Evolutionary conservation across 2,113 vertebrate genomes (phyloP).

Genomic region (Xiphorhynchus elegans): DNA sequence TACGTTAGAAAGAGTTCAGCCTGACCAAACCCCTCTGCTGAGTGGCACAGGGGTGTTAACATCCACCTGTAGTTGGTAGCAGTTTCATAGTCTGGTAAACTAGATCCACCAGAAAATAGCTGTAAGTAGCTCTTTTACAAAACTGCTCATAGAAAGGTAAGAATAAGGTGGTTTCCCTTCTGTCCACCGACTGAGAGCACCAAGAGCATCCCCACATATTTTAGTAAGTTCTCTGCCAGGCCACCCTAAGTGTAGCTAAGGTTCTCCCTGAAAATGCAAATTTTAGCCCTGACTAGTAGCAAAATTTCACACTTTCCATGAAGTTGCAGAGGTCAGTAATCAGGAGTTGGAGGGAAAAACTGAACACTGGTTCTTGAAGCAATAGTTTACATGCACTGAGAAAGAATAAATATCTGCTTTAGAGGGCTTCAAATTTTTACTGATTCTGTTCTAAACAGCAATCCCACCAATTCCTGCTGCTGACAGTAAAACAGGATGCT

Average conservation of each 20-base stretch:
- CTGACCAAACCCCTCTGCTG: neutral
- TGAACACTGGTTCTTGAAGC: neutral
- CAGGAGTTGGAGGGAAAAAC: neutral
- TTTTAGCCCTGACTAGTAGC: neutral
- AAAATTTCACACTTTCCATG: neutral
- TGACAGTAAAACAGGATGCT: neutral
- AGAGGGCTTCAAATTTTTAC: neutral
- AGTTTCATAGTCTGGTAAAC: neutral
- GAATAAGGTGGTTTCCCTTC: neutral
- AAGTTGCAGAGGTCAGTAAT: neutral
- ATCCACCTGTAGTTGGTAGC: neutral
- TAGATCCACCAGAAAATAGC: neutral
- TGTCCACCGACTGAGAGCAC: neutral
- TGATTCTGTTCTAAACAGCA: neutral
- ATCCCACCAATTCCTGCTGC: neutral
- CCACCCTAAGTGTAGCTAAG: neutral
- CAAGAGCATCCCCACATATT: neutral
- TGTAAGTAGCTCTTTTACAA: neutral
- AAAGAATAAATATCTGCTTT: neutral
- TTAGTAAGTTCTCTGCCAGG: neutral
- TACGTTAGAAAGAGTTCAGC: neutral
- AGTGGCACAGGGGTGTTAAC: neutral
- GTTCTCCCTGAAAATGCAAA: neutral
- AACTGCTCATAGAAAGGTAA: neutral
- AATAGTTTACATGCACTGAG: neutral